phyloP scores from a whole-genome alignment of 1,140 invertebrate species.

The Drosophila parvula region DNA sequence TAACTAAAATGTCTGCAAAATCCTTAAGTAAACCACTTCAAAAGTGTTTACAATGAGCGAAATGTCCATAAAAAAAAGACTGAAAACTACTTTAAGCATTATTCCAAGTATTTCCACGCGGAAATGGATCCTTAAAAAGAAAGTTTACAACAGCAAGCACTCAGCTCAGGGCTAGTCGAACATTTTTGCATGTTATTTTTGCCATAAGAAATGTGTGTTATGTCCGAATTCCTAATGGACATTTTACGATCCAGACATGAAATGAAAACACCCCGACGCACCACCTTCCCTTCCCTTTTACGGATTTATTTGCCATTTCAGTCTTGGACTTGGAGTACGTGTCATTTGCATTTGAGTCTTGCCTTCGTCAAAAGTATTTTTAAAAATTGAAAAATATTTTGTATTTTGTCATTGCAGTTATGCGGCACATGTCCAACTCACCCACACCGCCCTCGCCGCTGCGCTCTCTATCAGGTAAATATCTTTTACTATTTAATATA shows the following conservation, averaged over 20 bases:
- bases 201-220: conserved; percentile 52
- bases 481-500: conserved; percentile 13
- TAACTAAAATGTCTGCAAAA: neutral
- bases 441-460: conserved; percentile 80
- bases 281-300: neutral
- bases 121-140: conserved; percentile 51
- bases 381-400: conserved; percentile 39
- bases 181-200: conserved; percentile 74
- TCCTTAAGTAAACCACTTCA: neutral
- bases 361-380: conserved; percentile 3
- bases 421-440: conserved; percentile 82
- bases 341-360: conserved; percentile 67
- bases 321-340: conserved; percentile 45
- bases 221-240: conserved; percentile 79
- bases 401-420: conserved; percentile 67
- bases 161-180: conserved; percentile 15
- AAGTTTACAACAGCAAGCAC: conserved; percentile 63
- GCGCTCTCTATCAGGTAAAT: conserved; percentile 81
- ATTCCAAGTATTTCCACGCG: conserved; percentile 4
- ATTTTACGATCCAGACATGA: conserved; percentile 70
- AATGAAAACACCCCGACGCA: conserved; percentile 18
- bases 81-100: conserved; percentile 35
- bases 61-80: neutral
- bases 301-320: neutral
- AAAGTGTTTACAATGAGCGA: neutral